These are phyloP conservation scores for Gymnothorax javanicus DNA, from an alignment of 2,797 vertebrate species.

Conservation along the genomic window DNA sequence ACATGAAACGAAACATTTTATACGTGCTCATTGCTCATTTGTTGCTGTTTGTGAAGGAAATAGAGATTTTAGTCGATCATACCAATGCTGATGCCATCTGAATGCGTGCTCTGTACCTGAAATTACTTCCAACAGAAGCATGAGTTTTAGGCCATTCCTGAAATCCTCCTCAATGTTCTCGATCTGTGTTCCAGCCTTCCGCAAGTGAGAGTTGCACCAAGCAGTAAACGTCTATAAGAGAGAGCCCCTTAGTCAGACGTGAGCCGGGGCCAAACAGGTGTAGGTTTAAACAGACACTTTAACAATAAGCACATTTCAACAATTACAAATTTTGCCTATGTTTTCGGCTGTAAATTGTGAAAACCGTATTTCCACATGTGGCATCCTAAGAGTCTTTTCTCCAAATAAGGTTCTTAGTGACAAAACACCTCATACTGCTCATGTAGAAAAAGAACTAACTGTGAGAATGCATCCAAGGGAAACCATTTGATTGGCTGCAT, in stretches of 20 bases:
- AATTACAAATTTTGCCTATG: not conserved
- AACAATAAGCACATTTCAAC: not conserved
- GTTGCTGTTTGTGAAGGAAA: not conserved
- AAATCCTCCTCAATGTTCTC: conserved; percentile 99
- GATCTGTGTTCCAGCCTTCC: conserved; percentile 97
- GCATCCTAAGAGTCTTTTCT: not conserved
- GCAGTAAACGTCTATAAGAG: conserved; percentile 91
- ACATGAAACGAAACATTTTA: too few relatives aligned
- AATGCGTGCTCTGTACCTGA: conserved; percentile 76
- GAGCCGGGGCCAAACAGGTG: conserved; percentile 29
- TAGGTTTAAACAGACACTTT: not conserved
- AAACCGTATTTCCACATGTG: not conserved
- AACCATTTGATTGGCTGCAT: not conserved
- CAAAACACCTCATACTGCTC: not conserved
- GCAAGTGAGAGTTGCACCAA: conserved; percentile 98
- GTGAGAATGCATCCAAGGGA: not conserved
- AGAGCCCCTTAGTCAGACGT: not conserved
- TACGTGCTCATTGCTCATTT: too few relatives aligned
- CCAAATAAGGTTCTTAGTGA: not conserved
- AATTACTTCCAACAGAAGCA: conserved; percentile 97
- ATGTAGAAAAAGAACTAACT: not conserved
- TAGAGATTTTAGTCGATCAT: not conserved
- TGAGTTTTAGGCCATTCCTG: conserved; percentile 96
- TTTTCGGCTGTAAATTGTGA: not conserved
- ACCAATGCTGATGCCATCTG: not conserved